Evolutionary conservation across 2,888 invertebrate species (phyloP), one percentile per base, ranked within the genome.

Genomic region (Tortrix viridana): DNA sequence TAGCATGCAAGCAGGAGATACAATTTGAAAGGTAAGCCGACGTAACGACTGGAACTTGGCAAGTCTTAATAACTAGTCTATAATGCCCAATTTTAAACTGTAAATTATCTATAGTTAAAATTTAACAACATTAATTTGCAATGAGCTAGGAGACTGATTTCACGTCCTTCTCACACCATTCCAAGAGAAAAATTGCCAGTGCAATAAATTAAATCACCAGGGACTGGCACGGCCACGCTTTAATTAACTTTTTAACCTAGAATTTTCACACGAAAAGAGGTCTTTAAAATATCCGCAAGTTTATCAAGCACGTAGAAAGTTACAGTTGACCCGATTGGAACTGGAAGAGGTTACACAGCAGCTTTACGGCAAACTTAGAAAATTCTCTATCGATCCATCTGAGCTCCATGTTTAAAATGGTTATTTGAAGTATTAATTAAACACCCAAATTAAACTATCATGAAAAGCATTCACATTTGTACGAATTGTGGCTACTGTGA

Each of bases 221-320:
- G 86, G 85, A 84, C 82, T 81, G 81, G 79, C 81, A 82, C 81
- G 85, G 85, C 84, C 82, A 80, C 85, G 82, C 79, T 83, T 88
- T 89, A 89, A 90, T 89, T 90, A 89, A 90, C 86, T 88, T 89
- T 88, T 87, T 82, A 82, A 84, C 81, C 79, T 75, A 77, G 73
- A 79, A 80, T 82, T 84, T 81, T 77, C 74, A 77, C 85, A 79
- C 72, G 76, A 77, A 83, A 83, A 81, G 75, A 73, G 65, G 18
- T 46, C 32, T 62, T 68, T 76, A 79, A 77, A 77, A 80, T 79
- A 75, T 72, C 76, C 78, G 67, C 67, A 74, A 75, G 74, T 75
- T 79, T 74, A 73, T 72, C 70, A 72, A 73, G 74, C 75, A 78
- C 77, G 78, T 79, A 77, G 67, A 68, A 63, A 76, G 73, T 76